Evolutionary conservation across 2,797 vertebrate genomes (phyloP).

Genomic region (Cyprinodon diabolis): DNA sequence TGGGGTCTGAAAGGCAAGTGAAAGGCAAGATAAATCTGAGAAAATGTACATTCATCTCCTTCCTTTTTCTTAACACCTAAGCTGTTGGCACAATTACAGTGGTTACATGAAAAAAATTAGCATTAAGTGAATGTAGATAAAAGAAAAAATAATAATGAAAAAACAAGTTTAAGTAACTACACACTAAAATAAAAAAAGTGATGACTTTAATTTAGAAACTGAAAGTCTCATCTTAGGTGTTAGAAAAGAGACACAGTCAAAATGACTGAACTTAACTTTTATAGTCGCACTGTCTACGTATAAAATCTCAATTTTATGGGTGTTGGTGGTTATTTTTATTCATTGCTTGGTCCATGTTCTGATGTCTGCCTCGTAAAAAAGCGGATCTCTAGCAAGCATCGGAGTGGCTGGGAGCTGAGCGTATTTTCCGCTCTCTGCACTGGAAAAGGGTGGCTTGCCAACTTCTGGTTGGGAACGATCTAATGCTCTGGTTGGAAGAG

Average conservation of each 20-base stretch:
- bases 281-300: too few relatives aligned
- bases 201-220: not conserved
- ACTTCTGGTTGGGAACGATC: not conserved
- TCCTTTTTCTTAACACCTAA: not conserved
- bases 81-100: not conserved
- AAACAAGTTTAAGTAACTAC: not conserved
- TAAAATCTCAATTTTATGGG: not conserved
- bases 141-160: not conserved
- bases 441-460: not conserved
- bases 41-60: slow-evolving; percentile 3
- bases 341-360: too few relatives aligned
- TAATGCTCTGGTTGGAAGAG: not conserved
- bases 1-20: slow-evolving; percentile 84
- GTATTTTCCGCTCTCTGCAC: too few relatives aligned
- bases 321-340: not conserved
- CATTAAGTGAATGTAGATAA: not conserved
- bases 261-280: not conserved
- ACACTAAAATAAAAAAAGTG: not conserved
- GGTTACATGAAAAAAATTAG: not conserved
- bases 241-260: not conserved
- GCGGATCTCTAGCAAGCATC: too few relatives aligned
- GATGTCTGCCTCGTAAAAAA: too few relatives aligned
- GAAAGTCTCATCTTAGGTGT: not conserved
- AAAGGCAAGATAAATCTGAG: not conserved
- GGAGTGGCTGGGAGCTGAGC: too few relatives aligned